Percentiles rank a stretch among this genome's conserved stretches.
phyloP scores from a whole-genome alignment of 2,113 vertebrate species.

The Oceanodroma tethys region DNA sequence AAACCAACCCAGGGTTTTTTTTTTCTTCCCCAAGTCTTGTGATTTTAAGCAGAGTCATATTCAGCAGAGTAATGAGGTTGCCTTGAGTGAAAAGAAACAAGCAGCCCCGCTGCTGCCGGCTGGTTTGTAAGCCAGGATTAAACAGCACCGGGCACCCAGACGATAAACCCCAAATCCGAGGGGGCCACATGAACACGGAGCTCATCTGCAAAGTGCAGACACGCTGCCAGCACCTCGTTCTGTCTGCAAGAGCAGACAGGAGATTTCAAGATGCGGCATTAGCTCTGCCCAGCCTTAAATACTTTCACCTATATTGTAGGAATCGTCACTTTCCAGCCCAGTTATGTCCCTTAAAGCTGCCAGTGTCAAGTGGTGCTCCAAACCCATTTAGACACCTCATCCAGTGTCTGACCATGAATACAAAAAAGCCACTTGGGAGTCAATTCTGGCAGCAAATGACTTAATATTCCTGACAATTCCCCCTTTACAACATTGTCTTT shows the following conservation, averaged over 20 bases:
- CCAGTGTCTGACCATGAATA: not conserved
- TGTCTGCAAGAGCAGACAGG: not conserved
- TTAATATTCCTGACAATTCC: not conserved
- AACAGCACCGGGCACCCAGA: not conserved
- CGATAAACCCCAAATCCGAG: not conserved
- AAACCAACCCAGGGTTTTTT: not conserved
- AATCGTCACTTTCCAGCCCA: not conserved
- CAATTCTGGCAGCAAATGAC: not conserved
- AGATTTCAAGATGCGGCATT: not conserved
- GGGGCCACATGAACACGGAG: not conserved
- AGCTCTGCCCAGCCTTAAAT: not conserved
- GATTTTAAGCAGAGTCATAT: not conserved
- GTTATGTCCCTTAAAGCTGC: not conserved
- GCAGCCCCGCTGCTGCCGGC: not conserved
- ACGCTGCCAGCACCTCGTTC: accelerated
- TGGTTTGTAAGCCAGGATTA: not conserved
- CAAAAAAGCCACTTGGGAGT: not conserved
- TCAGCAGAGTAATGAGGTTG: not conserved
- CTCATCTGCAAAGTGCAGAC: not conserved
- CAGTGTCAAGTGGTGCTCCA: not conserved
- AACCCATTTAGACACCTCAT: not conserved
- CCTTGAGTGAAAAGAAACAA: not conserved
- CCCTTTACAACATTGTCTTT: not conserved
- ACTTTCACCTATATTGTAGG: not conserved
- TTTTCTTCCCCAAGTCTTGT: not conserved